These are phyloP conservation scores for Neotragus moschatus DNA, from an alignment of 2,113 vertebrate species.

Conservation along the genomic window DNA sequence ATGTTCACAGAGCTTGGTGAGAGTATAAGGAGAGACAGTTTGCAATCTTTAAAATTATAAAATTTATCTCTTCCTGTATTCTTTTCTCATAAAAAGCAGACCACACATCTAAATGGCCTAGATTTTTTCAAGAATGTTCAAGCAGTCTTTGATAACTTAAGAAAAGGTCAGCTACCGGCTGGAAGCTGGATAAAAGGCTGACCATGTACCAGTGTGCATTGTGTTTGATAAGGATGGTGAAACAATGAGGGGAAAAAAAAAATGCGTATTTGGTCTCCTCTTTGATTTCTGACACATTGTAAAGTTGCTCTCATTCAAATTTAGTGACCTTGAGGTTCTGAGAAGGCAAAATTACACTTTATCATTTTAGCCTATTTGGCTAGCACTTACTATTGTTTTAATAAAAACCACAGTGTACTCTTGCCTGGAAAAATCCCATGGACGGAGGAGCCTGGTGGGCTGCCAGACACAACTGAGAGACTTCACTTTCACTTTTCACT, in stretches of 20 bases:
- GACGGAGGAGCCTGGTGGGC: too few relatives aligned
- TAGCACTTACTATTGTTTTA: neutral
- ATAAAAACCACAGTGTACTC: neutral
- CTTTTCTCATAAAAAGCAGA: neutral
- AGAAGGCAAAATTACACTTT: neutral
- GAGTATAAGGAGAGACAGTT: neutral
- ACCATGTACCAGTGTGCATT: neutral
- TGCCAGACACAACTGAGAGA: fast-evolving
- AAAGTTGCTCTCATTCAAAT: neutral
- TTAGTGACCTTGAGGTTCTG: neutral
- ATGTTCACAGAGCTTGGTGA: neutral
- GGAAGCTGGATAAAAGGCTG: neutral
- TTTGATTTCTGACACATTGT: slow-evolving; percentile 2
- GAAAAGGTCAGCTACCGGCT: neutral
- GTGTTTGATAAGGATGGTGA: neutral
- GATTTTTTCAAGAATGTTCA: slow-evolving; percentile 15
- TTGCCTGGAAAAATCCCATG: too few relatives aligned
- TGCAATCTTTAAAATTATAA: neutral
- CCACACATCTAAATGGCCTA: neutral
- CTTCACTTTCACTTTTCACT: too few relatives aligned
- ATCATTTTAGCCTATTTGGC: neutral
- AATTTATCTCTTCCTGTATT: neutral
- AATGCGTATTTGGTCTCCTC: neutral
- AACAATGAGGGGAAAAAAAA: neutral
- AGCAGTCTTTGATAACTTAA: neutral